Conservation (phyloP, 2,113 vertebrate genomes). For the Glaucidium brasilianum region DNA sequence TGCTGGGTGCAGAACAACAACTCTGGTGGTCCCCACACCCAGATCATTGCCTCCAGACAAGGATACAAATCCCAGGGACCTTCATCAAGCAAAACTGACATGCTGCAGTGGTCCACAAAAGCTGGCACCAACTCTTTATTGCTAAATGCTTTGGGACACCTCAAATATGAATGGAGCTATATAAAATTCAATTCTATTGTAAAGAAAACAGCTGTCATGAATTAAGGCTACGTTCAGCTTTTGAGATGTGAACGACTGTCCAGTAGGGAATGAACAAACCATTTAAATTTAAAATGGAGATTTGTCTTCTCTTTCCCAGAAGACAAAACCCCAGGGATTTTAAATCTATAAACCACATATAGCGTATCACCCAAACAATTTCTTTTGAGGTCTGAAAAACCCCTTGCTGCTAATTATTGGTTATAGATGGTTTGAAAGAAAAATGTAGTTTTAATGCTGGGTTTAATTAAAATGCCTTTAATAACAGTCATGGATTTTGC, state of each 20-base stretch:
- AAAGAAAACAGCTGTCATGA: conserved; percentile 63
- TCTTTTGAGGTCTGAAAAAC: conserved; percentile 63
- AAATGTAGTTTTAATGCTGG: conserved; percentile 56
- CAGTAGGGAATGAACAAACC: conserved; percentile 38
- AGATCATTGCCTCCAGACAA: neutral
- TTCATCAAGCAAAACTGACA: neutral
- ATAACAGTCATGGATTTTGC: conserved; percentile 57
- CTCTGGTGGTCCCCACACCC: neutral
- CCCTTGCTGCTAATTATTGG: conserved; percentile 66
- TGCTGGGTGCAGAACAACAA: neutral
- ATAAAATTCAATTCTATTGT: conserved; percentile 19
- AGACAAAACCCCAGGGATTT: conserved; percentile 51
- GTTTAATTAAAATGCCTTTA: conserved; percentile 74
- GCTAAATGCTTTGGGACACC: conserved; percentile 47
- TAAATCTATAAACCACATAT: conserved; percentile 67
- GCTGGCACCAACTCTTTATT: neutral
- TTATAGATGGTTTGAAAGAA: conserved; percentile 59
- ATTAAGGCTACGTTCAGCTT: neutral
- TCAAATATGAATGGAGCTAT: conserved; percentile 45
- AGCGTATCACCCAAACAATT: conserved; percentile 65
- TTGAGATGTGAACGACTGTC: conserved; percentile 38
- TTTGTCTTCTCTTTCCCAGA: conserved; percentile 55
- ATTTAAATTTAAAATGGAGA: conserved; percentile 30
- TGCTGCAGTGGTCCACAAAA: neutral
- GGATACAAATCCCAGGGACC: neutral